Base-by-base conservation (phyloP, 2,888 invertebrate species). In the Polyploca ridens region DNA sequence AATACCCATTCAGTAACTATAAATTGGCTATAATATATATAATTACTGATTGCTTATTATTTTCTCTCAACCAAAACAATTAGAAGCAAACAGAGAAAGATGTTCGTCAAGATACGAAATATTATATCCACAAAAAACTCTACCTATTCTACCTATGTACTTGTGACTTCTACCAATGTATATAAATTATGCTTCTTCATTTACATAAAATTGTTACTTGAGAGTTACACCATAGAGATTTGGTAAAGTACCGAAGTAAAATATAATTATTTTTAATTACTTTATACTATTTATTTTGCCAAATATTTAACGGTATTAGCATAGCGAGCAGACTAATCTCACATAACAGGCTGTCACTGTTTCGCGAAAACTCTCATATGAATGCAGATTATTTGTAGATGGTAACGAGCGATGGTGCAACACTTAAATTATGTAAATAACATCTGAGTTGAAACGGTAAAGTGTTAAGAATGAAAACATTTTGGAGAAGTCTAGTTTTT, bases 341-440 rank as follows among this genome's bases (percentile, higher is more conserved):
- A 59, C 35, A 19, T 71, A 62, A 64, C 66, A 68, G 72, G 73
- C 78, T 84, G 78, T 70, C 84, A 84, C 78, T 72, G 76, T 74
- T 85, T 81, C 76, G 81, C 79, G 79, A 85, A 83, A 83, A 78
- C 72, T 82, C 74, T 74, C 82, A 76, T 81, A 79, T 79, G 76
- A 81, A 79, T 72, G 74, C 68, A 59, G 71, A 64, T 62, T 64
- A 66, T 62, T 61, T 60, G 27, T 33, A 41, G 13, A 66, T 44
- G 38, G 33, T 60, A 10, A 38, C 33, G n/a, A 33, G 38, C 38
- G 5, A 41, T 41, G 41, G 41, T 38, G n/a, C 60, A 41, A 35
- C 35, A 41, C 60, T 19, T 54, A 54, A 54, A 54, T 19, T 54
- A 10, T 54, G 54, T 54, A 54, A 54, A 54, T 54, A 54, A 8